These are phyloP conservation scores for Seira sanloemensis DNA, from an alignment of 2,888 invertebrate genomes.

Conservation along the genomic window DNA sequence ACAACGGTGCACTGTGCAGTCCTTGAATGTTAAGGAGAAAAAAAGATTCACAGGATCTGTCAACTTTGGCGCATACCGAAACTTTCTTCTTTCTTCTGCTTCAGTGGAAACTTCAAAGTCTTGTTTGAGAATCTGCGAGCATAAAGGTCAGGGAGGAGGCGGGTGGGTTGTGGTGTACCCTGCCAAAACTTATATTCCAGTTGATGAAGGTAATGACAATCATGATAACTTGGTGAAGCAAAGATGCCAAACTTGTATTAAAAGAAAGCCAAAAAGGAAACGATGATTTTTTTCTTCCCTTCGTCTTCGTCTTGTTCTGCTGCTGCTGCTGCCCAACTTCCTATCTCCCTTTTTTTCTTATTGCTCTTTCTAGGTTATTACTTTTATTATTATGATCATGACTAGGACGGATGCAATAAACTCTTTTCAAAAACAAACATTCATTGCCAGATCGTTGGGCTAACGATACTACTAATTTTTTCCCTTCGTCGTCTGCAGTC, in stretches of 20 bases:
- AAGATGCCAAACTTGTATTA: conserved; percentile 14
- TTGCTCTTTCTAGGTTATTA: conserved; percentile 30
- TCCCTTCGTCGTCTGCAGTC: neutral
- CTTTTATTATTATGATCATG: conserved; percentile 48
- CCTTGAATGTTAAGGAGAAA: conserved; percentile 8
- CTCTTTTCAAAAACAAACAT: conserved; percentile 59
- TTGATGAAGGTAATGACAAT: conserved; percentile 41
- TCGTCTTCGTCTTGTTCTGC: too few species aligned
- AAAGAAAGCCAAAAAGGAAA: conserved; percentile 36
- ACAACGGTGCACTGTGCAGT: neutral
- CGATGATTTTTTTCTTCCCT: conserved; percentile 48
- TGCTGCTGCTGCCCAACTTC: too few species aligned
- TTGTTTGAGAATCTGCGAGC: neutral
- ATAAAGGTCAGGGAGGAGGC: conserved; percentile 45
- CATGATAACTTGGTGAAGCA: conserved; percentile 39
- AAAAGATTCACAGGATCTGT: too few species aligned
- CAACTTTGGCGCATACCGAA: neutral
- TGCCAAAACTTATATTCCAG: conserved; percentile 38
- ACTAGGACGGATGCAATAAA: conserved; percentile 58
- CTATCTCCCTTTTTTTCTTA: conserved; percentile 8
- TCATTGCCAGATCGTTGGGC: conserved; percentile 47
- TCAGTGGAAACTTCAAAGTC: neutral
- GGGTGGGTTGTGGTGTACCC: conserved; percentile 6
- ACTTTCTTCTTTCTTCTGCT: neutral
- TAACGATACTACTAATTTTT: conserved; percentile 49